Evolutionary conservation across 2,113 vertebrate genomes (phyloP).

Genomic region (Ageneiosus marmoratus): DNA sequence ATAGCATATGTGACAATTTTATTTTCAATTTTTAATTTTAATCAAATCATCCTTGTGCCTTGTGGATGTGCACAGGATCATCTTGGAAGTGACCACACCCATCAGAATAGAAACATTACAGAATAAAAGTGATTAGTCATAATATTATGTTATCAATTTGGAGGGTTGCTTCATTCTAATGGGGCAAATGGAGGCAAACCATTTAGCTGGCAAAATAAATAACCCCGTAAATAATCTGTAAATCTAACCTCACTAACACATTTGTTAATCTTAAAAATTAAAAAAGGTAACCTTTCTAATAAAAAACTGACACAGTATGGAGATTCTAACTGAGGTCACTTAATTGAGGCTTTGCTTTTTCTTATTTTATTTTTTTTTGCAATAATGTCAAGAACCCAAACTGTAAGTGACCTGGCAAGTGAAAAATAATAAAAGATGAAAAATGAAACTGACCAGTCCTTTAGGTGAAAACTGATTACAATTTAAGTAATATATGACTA

Average conservation of each 20-base stretch:
- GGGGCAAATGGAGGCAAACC: too few relatives aligned
- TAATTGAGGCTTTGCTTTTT: slow-evolving; percentile 77
- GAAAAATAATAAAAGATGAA: slow-evolving; percentile 63
- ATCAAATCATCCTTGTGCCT: too few relatives aligned
- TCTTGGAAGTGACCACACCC: too few relatives aligned
- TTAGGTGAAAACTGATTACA: slow-evolving; percentile 78
- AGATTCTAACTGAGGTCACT: slow-evolving; percentile 97
- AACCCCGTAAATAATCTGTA: too few relatives aligned
- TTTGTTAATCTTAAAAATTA: neutral
- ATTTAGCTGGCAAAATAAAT: neutral
- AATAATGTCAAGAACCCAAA: slow-evolving; percentile 73
- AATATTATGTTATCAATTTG: too few relatives aligned
- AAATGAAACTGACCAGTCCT: slow-evolving; percentile 88
- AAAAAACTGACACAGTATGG: slow-evolving; percentile 93
- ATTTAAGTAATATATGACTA: neutral
- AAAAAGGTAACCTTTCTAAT: neutral
- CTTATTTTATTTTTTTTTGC: slow-evolving; percentile 41
- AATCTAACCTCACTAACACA: neutral
- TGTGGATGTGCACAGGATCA: too few relatives aligned
- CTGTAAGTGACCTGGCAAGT: slow-evolving; percentile 93
- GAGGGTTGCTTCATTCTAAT: too few relatives aligned
- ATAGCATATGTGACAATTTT: too few relatives aligned
- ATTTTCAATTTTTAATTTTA: too few relatives aligned
- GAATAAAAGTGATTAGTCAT: too few relatives aligned
- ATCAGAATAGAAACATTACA: too few relatives aligned